Conservation (phyloP, 2,888 invertebrate species). For the Gasteruption jaculator region DNA sequence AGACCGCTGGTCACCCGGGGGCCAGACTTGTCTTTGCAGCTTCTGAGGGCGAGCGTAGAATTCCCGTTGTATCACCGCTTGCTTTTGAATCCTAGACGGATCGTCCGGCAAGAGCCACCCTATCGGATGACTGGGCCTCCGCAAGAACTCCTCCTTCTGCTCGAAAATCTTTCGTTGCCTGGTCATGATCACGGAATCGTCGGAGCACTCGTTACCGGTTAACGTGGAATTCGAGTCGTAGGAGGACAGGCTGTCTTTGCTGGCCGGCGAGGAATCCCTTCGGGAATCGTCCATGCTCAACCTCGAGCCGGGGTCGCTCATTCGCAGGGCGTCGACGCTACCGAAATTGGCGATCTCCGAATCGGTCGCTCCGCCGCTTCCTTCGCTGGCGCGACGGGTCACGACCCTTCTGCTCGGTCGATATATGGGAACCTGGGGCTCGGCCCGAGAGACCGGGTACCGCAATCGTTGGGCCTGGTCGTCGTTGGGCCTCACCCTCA, state of each 20-base stretch:
- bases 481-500: constrained; percentile 27
- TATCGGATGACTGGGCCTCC: constrained; percentile 66
- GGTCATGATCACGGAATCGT: constrained; percentile 70
- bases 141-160: constrained; percentile 85
- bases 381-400: constrained; percentile 55
- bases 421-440: constrained; percentile 46
- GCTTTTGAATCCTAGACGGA: constrained; percentile 34
- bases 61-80: constrained; percentile 59
- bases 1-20: constrained; percentile 55
- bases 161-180: constrained; percentile 80
- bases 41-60: constrained; percentile 78
- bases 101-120: constrained; percentile 58
- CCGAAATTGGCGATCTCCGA: constrained; percentile 36
- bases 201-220: constrained; percentile 61
- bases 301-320: constrained; percentile 47
- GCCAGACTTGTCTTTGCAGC: constrained; percentile 69
- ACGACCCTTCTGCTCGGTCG: constrained; percentile 37
- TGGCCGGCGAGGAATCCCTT: constrained; percentile 62
- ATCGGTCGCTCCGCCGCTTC: constrained; percentile 44
- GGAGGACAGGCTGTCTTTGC: constrained; percentile 66
- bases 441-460: constrained; percentile 44
- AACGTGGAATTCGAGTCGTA: constrained; percentile 66
- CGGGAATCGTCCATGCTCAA: constrained; percentile 54
- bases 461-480: constrained; percentile 32
- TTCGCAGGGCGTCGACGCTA: constrained; percentile 30